Evolutionary conservation across 37 sponge, comb jelly and placozoan genomes (phyloP), one percentile per base, ranked within the genome.

Genomic region (Tethya wilhelma): DNA sequence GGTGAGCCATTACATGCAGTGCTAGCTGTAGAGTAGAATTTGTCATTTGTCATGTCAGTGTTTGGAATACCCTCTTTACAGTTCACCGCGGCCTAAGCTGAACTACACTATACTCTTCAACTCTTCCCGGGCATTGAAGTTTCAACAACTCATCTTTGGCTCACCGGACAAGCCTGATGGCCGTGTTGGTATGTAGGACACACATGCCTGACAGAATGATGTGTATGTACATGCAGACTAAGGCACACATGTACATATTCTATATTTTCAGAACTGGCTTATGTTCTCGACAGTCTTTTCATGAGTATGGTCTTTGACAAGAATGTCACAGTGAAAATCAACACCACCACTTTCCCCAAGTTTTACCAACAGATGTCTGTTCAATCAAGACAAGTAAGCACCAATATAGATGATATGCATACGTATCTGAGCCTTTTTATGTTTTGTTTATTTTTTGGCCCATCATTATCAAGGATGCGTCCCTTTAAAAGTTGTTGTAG

Each of bases 101-200:
- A 73, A 84, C 66, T 93, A 93, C 71, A 79, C 85, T 31, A 93
- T 93, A 25, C 39, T 85, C 29, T 93, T 77, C 80, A 93, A 93
- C 58, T 80, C 89, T 9, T 79, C 89, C 0, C 44, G 89, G 59
- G 85, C 93, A 1, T 64, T 88, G n/a, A 56, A 69, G 30, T 78
- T 88, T 38, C 81, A 84, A 45, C 89, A 88, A 57, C 56, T 93
- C 12, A 56, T 76, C 0, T 81, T 93, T 71, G 89, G 89, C 31
- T 88, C 86, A 31, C 85, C 81, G 22, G 77, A 84, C 63, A 88
- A 93, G 56, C 93, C 93, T 44, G 93, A 93, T 73, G 93, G 93
- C 0, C 56, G 93, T 34, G 70, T 49, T 59, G 93, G 93, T 93
- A 6, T 65, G 74, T 81, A 19, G 22, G 75, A 55, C 6, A 23